Evolutionary conservation across 2,888 invertebrate species (phyloP).

Genomic region (Odontomyia ornata): DNA sequence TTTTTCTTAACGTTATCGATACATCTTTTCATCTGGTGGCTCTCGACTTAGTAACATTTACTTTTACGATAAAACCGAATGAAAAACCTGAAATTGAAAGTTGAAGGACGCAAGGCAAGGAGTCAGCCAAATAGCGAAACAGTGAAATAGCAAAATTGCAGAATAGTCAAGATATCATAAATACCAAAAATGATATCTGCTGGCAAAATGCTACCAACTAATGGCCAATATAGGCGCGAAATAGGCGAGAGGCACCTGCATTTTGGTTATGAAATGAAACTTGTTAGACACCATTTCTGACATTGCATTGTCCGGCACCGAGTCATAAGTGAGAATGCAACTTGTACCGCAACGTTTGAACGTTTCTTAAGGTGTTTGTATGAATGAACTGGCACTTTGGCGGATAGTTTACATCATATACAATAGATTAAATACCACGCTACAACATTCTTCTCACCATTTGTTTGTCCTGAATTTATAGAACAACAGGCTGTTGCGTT

Average conservation of each 20-base stretch:
- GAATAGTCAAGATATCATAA: not conserved
- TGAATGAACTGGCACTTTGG: not conserved
- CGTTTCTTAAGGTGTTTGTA: not conserved
- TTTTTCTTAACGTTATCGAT: slow-evolving; percentile 25
- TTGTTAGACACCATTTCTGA: slow-evolving; percentile 35
- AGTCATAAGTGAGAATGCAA: not conserved
- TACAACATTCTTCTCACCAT: slow-evolving; percentile 39
- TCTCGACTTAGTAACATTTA: slow-evolving; percentile 11
- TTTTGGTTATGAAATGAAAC: slow-evolving; percentile 13
- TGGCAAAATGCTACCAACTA: not conserved
- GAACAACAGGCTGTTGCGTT: slow-evolving; percentile 11
- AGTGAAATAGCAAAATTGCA: not conserved
- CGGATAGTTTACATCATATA: not conserved
- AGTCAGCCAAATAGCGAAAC: slow-evolving; percentile 10
- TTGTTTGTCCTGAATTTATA: slow-evolving; percentile 36
- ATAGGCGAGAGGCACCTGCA: slow-evolving; percentile 31
- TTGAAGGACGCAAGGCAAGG: slow-evolving; percentile 26
- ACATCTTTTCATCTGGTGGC: slow-evolving; percentile 4
- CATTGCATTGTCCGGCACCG: slow-evolving; percentile 34
- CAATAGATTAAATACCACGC: slow-evolving; percentile 14
- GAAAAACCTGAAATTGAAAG: slow-evolving; percentile 19
- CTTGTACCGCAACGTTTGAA: not conserved
- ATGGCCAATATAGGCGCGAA: not conserved
- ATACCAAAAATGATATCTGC: not conserved
- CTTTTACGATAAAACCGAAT: slow-evolving; percentile 15